Evolutionary conservation across 2,797 vertebrate species (phyloP).

Genomic region (Notolabrus celidotus): DNA sequence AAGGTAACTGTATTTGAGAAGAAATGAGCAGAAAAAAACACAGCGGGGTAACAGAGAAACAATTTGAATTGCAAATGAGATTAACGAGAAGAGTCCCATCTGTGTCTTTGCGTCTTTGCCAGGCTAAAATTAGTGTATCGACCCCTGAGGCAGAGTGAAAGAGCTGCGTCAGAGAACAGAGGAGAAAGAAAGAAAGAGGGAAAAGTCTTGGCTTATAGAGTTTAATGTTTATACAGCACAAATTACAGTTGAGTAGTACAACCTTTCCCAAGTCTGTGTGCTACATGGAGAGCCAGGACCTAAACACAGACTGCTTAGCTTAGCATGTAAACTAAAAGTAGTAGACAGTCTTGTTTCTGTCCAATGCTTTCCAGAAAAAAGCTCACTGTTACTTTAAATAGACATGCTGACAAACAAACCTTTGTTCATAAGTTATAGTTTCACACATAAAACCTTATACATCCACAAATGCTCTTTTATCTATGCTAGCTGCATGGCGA

Average conservation of each 20-base stretch:
- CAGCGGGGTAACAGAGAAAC: constrained; percentile 40
- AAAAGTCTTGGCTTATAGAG: constrained; percentile 27
- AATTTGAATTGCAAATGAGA: constrained; percentile 73
- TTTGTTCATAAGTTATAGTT: too few relatives aligned
- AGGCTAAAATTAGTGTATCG: constrained; percentile 74
- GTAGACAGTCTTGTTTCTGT: too few relatives aligned
- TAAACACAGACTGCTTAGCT: not conserved
- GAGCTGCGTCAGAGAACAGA: constrained; percentile 72
- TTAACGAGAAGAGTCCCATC: constrained; percentile 74
- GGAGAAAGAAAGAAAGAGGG: not conserved
- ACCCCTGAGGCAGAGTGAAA: constrained; percentile 67
- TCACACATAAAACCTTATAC: too few relatives aligned
- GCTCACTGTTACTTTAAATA: too few relatives aligned
- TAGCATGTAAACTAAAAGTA: too few relatives aligned
- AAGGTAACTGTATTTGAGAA: constrained; percentile 1
- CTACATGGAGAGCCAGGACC: not conserved
- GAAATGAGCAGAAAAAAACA: constrained; percentile 15
- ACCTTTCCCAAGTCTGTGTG: not conserved
- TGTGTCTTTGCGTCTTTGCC: constrained; percentile 68
- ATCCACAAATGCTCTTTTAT: too few relatives aligned
- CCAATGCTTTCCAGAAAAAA: too few relatives aligned
- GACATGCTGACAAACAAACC: too few relatives aligned
- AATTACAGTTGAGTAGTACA: not conserved
- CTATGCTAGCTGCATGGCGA: too few relatives aligned
- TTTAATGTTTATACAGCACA: not conserved